Evolutionary conservation across 92 coral and sea anemone genomes (phyloP).

Genomic region (Nematostella vectensis): DNA sequence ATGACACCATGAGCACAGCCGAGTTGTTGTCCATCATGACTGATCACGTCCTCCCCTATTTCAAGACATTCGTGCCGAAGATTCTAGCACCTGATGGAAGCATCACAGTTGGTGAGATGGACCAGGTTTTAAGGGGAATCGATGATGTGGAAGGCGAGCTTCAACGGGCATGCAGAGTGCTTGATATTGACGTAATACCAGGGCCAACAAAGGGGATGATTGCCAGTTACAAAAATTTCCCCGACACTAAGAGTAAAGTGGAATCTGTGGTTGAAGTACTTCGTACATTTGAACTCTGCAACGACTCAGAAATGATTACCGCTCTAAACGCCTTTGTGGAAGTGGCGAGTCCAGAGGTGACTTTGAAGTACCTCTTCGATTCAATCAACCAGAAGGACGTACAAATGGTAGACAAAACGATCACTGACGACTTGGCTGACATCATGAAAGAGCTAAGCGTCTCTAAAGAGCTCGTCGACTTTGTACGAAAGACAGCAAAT

Average conservation of each 20-base stretch:
- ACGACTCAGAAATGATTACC: too few species aligned
- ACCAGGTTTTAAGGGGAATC: conserved; percentile 27
- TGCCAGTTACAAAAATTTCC: too few species aligned
- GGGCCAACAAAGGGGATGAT: too few species aligned
- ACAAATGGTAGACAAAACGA: conserved; percentile 15
- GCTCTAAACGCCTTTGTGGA: conserved; percentile 21
- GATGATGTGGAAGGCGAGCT: too few species aligned
- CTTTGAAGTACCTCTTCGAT: conserved; percentile 17
- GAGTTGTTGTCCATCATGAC: conserved; percentile 15
- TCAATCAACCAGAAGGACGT: conserved; percentile 18
- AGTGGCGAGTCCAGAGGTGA: background rate
- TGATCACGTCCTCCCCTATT: conserved; percentile 11
- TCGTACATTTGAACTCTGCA: too few species aligned
- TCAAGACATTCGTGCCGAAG: conserved; percentile 4
- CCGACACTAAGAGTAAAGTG: too few species aligned
- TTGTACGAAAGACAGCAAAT: conserved; percentile 63
- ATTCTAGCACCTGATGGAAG: conserved; percentile 10
- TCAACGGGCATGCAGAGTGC: too few species aligned
- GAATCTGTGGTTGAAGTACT: too few species aligned
- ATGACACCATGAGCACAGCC: too few species aligned
- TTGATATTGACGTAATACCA: too few species aligned
- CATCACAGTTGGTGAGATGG: conserved; percentile 23
- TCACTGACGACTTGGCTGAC: conserved; percentile 44
- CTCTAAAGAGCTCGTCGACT: conserved; percentile 58
- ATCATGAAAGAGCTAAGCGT: conserved; percentile 43